These are phyloP conservation scores for Chaetops frenatus DNA, from an alignment of 2,113 vertebrate genomes.

Conservation along the genomic window DNA sequence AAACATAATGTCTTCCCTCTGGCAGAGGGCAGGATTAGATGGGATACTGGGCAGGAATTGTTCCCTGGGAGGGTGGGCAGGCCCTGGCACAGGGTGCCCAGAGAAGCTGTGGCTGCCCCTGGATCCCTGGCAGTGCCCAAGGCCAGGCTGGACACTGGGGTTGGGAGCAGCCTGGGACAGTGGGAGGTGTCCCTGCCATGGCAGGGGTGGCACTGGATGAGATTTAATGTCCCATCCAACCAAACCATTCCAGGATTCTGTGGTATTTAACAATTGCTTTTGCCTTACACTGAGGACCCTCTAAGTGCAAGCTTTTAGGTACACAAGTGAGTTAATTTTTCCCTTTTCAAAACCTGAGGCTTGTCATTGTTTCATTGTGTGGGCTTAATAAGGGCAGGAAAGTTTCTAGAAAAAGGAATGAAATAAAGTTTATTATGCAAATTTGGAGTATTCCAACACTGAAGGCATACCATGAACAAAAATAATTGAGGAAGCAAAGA, in stretches of 20 bases:
- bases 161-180: background rate
- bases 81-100: background rate
- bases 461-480: background rate
- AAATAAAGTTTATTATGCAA: background rate
- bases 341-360: background rate
- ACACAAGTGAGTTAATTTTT: background rate
- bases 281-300: background rate
- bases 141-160: background rate
- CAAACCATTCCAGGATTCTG: background rate
- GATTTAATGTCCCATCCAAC: background rate
- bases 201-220: background rate
- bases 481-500: background rate
- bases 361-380: background rate
- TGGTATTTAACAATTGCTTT: background rate
- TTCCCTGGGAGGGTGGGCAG: background rate
- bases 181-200: background rate
- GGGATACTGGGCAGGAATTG: background rate
- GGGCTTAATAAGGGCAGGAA: background rate
- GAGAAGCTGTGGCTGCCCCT: background rate
- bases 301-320: background rate
- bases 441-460: background rate
- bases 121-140: background rate
- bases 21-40: rapidly evolving
- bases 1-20: background rate
- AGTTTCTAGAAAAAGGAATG: background rate